Conservation (phyloP, 2,797 vertebrate species). For the Pelobates cultripes region DNA sequence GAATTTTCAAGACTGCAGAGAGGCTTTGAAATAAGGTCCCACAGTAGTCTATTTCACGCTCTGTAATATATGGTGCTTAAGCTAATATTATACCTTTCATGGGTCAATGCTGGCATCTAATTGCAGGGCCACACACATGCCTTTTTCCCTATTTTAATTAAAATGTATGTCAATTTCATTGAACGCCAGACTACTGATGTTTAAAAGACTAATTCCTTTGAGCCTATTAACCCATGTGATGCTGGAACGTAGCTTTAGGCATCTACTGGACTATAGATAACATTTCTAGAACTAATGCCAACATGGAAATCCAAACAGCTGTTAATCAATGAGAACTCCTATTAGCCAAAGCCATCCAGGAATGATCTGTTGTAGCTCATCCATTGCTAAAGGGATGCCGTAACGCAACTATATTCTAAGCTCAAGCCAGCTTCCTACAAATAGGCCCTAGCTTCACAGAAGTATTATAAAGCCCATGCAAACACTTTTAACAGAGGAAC, state of each 20-base stretch:
- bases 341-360: too few relatives aligned
- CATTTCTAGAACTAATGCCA: not conserved
- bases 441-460: not conserved
- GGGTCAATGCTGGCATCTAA: slow-evolving; percentile 52
- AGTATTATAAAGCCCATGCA: slow-evolving; percentile 30
- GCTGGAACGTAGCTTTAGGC: not conserved
- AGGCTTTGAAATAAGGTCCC: slow-evolving; percentile 44
- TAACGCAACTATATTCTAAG: too few relatives aligned
- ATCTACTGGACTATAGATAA: not conserved
- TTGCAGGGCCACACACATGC: slow-evolving; percentile 46
- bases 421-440: too few relatives aligned
- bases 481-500: slow-evolving; percentile 31
- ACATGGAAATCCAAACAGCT: too few relatives aligned
- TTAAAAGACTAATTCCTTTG: slow-evolving; percentile 51
- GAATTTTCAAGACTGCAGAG: slow-evolving; percentile 51
- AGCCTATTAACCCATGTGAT: slow-evolving; percentile 42
- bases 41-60: slow-evolving; percentile 54
- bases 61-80: slow-evolving; percentile 55
- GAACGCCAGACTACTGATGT: slow-evolving; percentile 47
- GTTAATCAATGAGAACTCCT: too few relatives aligned
- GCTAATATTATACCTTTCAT: slow-evolving; percentile 56
- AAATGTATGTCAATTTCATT: slow-evolving; percentile 57
- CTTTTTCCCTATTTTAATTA: slow-evolving; percentile 53
- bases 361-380: too few relatives aligned
- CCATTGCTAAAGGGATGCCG: too few relatives aligned